phyloP scores from a whole-genome alignment of 2,797 vertebrate genomes.

The Hippoglossus hippoglossus region DNA sequence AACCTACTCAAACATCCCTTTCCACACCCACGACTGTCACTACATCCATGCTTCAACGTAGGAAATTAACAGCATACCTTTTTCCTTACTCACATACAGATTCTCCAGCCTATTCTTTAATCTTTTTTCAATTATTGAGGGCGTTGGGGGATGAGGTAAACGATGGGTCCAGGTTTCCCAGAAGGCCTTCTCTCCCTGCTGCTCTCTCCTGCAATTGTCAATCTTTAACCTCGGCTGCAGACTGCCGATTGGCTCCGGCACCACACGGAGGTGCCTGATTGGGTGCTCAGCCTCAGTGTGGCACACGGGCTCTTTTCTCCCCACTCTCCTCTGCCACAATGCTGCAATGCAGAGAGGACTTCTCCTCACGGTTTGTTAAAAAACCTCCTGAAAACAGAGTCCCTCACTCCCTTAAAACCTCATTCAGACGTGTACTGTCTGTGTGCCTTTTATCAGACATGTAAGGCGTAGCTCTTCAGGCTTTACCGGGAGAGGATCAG shows the following conservation, averaged over 20 bases:
- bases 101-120: conserved; percentile 86
- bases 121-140: conserved; percentile 80
- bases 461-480: conserved; percentile 47
- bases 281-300: conserved; percentile 83
- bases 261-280: conserved; percentile 86
- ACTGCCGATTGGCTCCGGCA: conserved; percentile 89
- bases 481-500: conserved; percentile 65
- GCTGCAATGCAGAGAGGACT: conserved; percentile 97
- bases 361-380: conserved; percentile 69
- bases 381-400: conserved; percentile 60
- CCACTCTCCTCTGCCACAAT: conserved; percentile 90
- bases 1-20: conserved; percentile 57
- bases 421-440: conserved; percentile 19
- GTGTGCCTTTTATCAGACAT: conserved; percentile 53
- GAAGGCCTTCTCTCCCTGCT: conserved; percentile 92
- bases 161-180: conserved; percentile 96
- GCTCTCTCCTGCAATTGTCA: conserved; percentile 92
- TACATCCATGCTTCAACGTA: conserved; percentile 77
- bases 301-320: conserved; percentile 88
- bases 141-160: conserved; percentile 89
- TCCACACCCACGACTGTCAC: conserved; percentile 72
- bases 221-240: conserved; percentile 94
- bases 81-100: conserved; percentile 85
- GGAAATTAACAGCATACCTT: conserved; percentile 89
- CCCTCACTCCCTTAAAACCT: conserved; percentile 50